Conservation (phyloP, 2,888 invertebrate genomes). For the Conus canariensis region DNA sequence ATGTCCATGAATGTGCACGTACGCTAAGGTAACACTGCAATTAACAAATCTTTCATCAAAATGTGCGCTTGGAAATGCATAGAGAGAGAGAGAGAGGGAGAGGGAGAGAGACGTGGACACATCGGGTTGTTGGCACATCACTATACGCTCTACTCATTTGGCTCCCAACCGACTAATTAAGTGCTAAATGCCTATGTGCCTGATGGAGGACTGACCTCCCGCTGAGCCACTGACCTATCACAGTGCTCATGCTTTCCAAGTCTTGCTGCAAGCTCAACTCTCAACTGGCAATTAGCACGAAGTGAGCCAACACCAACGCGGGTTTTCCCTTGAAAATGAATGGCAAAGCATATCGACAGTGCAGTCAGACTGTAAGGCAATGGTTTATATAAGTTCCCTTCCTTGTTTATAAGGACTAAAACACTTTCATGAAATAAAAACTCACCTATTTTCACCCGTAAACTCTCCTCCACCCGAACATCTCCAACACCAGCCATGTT, state of each 20-base stretch:
- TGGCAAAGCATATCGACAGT: neutral
- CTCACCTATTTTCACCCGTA: constrained; percentile 96
- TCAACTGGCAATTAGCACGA: neutral
- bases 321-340: neutral
- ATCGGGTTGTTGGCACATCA: too few relatives aligned
- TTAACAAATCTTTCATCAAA: too few relatives aligned
- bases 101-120: too few relatives aligned
- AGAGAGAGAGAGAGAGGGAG: too few relatives aligned
- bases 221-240: neutral
- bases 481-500: constrained; percentile 76
- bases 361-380: neutral
- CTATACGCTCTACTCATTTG: too few relatives aligned
- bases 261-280: neutral
- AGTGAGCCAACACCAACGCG: too few relatives aligned
- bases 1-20: too few relatives aligned
- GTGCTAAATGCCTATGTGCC: too few relatives aligned
- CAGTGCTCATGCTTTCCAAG: neutral
- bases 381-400: neutral
- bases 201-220: neutral
- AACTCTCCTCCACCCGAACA: constrained; percentile 94
- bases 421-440: constrained; percentile 63
- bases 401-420: neutral
- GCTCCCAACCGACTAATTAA: too few relatives aligned
- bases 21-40: too few relatives aligned
- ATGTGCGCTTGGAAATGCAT: too few relatives aligned